phyloP scores from a whole-genome alignment of 2,797 vertebrate genomes.

The Hoplostethus mediterraneus region DNA sequence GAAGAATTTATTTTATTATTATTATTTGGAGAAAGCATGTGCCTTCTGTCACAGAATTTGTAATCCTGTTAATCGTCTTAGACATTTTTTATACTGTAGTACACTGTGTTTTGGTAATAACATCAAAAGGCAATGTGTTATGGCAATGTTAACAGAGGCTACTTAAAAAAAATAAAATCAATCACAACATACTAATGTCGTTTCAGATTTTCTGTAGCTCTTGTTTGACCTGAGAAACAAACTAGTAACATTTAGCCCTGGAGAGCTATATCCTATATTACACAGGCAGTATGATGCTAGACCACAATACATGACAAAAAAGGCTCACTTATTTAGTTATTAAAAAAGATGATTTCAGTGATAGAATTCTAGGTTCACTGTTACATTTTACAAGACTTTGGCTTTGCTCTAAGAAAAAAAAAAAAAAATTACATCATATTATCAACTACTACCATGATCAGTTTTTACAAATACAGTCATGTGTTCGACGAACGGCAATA shows the following conservation, averaged over 20 bases:
- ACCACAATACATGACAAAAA: neutral
- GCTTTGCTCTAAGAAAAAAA: neutral
- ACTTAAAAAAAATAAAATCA: neutral
- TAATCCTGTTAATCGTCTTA: neutral
- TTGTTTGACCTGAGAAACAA: conserved; percentile 1
- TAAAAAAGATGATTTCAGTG: conserved; percentile 3
- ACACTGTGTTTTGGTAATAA: neutral
- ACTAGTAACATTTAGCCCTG: neutral
- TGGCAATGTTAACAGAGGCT: neutral
- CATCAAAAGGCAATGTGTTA: neutral
- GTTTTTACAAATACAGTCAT: conserved; percentile 16
- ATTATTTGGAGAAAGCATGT: neutral
- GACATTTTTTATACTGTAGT: neutral
- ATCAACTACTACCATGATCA: too few relatives aligned
- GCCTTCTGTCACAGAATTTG: neutral
- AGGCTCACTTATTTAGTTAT: neutral
- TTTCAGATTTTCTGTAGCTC: neutral
- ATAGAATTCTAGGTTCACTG: neutral
- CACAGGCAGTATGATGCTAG: neutral
- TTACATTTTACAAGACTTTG: neutral
- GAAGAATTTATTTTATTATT: conserved; percentile 11
- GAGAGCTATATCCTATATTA: neutral
- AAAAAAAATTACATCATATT: neutral
- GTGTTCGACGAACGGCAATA: conserved; percentile 16
- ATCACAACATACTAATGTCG: neutral